Evolutionary conservation across 2,888 invertebrate genomes (phyloP), one percentile per base, ranked within the genome.

Genomic region (Ornithoptera priamus): DNA sequence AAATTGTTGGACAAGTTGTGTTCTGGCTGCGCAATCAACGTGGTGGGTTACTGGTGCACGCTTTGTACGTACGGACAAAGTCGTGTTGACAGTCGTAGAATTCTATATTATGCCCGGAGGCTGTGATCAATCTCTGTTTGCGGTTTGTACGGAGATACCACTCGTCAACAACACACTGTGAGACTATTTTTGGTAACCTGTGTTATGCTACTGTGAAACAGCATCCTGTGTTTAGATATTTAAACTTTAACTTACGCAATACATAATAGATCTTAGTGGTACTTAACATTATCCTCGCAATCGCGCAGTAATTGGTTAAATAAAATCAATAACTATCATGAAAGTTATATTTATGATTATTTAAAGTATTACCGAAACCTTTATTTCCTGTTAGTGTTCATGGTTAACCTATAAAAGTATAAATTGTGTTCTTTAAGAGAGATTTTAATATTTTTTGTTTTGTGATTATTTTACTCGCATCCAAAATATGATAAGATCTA

Each of bases 1-100:
- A 85, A 85, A 86, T 85, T 85, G 85, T 78, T 74, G 65, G 67
- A 70, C 70, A 64, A 73, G 69, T 71, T 68, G 69, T 71, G 72
- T 69, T 70, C 71, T 65, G 69, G 70, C 70, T 67, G 67, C 65
- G 72, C 67, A 73, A 74, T 74, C 71, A 73, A 63, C 65, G 70
- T 30, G 66, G 70, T 30, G 66, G 70, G 30, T 69, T 65, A 71
- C 65, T 62, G 42, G 62, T 65, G 42, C 68, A 58, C 42, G 69
- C 69, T 70, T 70, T 66, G 63, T 63, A 63, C 58, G 69, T 70
- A 70, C 65, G 70, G 50, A 59, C 62, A 63, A 64, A 64, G 70
- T 67, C 70, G 61, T 60, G 70, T 69, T 61, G 68, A 59, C 42
- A 62, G 59, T 50, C 62, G 62, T 70, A 66, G 69, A 70, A 70